Conservation (phyloP, 2,113 vertebrate species). For the Chloebia gouldiae region DNA sequence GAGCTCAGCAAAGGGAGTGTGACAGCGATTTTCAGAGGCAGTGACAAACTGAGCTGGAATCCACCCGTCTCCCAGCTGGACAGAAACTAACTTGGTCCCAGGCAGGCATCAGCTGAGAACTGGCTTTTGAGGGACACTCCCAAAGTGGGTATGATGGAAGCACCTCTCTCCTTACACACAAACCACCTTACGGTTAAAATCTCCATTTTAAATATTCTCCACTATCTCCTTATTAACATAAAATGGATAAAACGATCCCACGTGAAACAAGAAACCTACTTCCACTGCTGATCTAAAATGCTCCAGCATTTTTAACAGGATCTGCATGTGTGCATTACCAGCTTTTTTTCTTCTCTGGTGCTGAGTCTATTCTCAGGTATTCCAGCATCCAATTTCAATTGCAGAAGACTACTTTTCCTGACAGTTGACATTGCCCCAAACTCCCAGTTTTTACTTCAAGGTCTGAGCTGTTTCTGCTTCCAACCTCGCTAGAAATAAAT, state of each 20-base stretch:
- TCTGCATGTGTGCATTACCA: neutral
- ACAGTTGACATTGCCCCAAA: neutral
- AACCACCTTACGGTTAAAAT: neutral
- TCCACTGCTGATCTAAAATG: neutral
- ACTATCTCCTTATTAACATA: neutral
- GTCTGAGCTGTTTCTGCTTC: neutral
- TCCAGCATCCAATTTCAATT: neutral
- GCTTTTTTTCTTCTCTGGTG: neutral
- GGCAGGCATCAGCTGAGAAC: neutral
- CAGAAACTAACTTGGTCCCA: neutral
- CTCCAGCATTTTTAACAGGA: neutral
- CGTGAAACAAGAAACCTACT: neutral
- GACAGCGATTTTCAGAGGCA: neutral
- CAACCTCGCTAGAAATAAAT: neutral
- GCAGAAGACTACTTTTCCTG: neutral
- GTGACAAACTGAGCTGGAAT: neutral
- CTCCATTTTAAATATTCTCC: neutral
- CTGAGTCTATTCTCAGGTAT: neutral
- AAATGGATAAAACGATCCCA: neutral
- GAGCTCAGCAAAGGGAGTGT: neutral
- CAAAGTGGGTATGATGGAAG: neutral
- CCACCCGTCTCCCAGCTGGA: neutral
- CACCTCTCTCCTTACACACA: neutral
- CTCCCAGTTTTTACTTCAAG: neutral
- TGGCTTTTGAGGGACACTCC: conserved; percentile 23